Evolutionary conservation across 2,888 invertebrate genomes (phyloP), one percentile per base, ranked within the genome.

Genomic region (Eupithecia subumbrata): DNA sequence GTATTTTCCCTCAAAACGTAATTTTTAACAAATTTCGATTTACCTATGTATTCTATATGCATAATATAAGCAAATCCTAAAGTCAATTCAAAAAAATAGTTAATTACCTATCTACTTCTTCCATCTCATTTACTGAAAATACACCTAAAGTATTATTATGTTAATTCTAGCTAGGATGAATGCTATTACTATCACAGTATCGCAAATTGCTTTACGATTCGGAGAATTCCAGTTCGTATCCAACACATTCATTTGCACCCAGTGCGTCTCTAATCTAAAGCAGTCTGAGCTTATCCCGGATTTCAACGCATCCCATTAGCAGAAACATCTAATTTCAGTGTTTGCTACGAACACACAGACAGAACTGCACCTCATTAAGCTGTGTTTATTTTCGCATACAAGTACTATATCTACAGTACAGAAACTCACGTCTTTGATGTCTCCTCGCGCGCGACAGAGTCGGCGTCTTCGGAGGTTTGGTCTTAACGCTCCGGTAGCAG

Each of bases 391-490:
- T 89, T 87, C 82, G 84, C 85, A 83, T 82, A 37, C 37, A n/a
- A 2, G 5, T 25, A 60, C 12, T 60, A 60, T 60, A 56, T 52
- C 48, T 56, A 56, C 11, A n/a, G n/a, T n/a, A 56, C 56, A 60
- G 75, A 79, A 88, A 92, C 94, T 94, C 88, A 94, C 95, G 92
- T 84, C 93, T 92, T 87, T 95, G 95, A 86, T 92, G 95, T 87
- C 94, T 91, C 82, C 92, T 95, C 83, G 89, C 92, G 77, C 95
- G 94, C 37, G 95, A 95, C 83, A 90, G 84, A 71, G 94, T 91
- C 71, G 96, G 96, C 64, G 95, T 96, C 87, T 95, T 96, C 18
- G 96, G 95, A 48, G 95, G 96, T 85, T 95, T 96, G 74, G 92
- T 93, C 84, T 94, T 93, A 60, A 95, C 94, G 80, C 91, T 91